Conservation (phyloP, 1,140 invertebrate species). For the Paralvinella palmiformis region DNA sequence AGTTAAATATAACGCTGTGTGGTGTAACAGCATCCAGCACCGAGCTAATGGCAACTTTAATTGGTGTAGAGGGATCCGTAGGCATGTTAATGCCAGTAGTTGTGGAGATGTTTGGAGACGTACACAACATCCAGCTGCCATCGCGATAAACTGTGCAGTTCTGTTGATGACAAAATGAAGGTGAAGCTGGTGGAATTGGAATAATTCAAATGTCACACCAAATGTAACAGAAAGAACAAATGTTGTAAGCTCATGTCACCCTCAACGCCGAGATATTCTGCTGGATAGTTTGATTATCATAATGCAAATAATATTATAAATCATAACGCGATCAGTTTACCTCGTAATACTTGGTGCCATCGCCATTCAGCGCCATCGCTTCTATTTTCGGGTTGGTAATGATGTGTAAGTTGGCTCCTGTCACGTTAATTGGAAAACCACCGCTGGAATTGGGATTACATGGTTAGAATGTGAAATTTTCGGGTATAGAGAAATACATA, state of each 20-base stretch:
- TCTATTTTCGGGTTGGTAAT: slow-evolving; percentile 81
- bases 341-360: neutral
- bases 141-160: neutral
- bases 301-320: neutral
- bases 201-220: neutral
- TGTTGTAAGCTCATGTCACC: neutral
- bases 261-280: neutral
- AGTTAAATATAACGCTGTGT: too few relatives aligned
- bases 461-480: too few relatives aligned
- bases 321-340: too few relatives aligned
- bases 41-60: neutral
- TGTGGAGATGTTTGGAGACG: neutral
- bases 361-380: slow-evolving; percentile 9
- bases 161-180: neutral
- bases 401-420: slow-evolving; percentile 79
- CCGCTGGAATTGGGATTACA: too few relatives aligned
- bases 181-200: neutral
- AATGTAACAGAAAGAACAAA: neutral
- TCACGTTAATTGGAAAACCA: slow-evolving; percentile 82
- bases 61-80: neutral
- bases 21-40: neutral
- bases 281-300: neutral
- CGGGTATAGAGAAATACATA: too few relatives aligned
- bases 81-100: too few relatives aligned
- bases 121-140: neutral